Percentiles rank a stretch among this genome's conserved stretches.
phyloP scores from a whole-genome alignment of 2,797 vertebrate species.

The Moxostoma hubbsi region DNA sequence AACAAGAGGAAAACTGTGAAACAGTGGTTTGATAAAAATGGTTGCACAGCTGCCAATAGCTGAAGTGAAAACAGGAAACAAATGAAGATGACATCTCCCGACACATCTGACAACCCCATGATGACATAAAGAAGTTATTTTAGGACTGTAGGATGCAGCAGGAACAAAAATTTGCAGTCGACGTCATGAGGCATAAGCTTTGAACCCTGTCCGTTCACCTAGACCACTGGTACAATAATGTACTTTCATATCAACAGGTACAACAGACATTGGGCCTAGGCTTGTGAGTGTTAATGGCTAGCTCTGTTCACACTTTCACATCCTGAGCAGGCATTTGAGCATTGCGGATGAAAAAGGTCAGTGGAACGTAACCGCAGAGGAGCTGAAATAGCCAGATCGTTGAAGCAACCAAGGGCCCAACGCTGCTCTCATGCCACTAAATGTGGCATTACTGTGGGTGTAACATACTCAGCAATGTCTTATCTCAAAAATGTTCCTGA shows the following conservation, averaged over 20 bases:
- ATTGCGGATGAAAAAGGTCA: conserved; percentile 59
- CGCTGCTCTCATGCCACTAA: conserved; percentile 12
- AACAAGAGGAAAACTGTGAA: conserved; percentile 62
- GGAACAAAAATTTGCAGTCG: background rate
- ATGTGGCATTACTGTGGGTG: background rate
- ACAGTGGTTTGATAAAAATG: conserved; percentile 78
- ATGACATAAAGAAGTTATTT: conserved; percentile 34
- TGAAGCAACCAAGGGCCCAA: background rate
- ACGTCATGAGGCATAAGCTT: background rate
- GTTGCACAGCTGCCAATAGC: conserved; percentile 77
- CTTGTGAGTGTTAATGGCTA: conserved; percentile 29
- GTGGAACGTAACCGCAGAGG: conserved; percentile 57
- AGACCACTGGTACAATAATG: too few relatives aligned
- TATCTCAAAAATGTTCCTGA: background rate
- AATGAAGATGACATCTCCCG: conserved; percentile 61
- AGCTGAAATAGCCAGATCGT: conserved; percentile 20
- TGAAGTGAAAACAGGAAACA: conserved; percentile 82
- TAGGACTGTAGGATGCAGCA: conserved; percentile 38
- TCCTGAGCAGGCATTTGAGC: conserved; percentile 56
- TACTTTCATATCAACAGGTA: background rate
- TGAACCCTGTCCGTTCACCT: background rate
- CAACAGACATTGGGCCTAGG: conserved; percentile 34
- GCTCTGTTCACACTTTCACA: conserved; percentile 57
- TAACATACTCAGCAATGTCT: conserved; percentile 32
- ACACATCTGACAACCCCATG: conserved; percentile 50